phyloP scores from a whole-genome alignment of 1,140 invertebrate genomes.

The Zaprionus lachaisei region DNA sequence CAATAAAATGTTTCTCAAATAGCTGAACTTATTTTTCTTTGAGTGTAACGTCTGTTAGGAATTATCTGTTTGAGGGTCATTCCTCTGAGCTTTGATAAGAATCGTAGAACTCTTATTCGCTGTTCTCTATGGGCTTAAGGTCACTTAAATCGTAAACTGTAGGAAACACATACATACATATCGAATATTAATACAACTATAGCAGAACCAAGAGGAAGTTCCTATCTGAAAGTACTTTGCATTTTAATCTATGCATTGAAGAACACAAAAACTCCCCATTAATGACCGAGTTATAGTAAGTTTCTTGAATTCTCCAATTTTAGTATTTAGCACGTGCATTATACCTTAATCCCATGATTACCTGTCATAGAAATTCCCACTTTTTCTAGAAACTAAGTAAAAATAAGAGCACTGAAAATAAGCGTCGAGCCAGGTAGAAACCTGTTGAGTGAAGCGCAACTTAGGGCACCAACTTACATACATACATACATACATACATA shows the following conservation, averaged over 20 bases:
- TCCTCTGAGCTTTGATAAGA: too few species aligned
- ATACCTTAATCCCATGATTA: constrained; percentile 12
- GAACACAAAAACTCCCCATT: background rate
- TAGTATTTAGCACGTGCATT: constrained; percentile 46
- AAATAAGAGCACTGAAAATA: constrained; percentile 26
- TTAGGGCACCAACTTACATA: constrained; percentile 29
- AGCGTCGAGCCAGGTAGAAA: constrained; percentile 43
- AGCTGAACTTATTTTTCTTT: too few species aligned
- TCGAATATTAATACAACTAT: too few species aligned
- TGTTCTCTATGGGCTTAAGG: too few species aligned
- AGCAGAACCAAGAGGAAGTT: too few species aligned
- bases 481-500: background rate
- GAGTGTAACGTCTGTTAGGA: too few species aligned
- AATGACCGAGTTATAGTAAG: background rate
- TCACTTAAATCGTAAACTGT: too few species aligned
- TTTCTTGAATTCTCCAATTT: background rate
- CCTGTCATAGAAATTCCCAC: constrained; percentile 58
- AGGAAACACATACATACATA: too few species aligned
- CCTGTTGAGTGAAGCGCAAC: constrained; percentile 67
- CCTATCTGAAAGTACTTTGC: background rate
- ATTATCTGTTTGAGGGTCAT: too few species aligned
- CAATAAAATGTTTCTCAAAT: too few species aligned
- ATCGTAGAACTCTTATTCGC: too few species aligned
- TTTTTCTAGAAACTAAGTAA: constrained; percentile 5
- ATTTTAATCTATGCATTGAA: too few species aligned